Evolutionary conservation across 2,888 invertebrate species (phyloP).

Genomic region (Coenonympha arcania): DNA sequence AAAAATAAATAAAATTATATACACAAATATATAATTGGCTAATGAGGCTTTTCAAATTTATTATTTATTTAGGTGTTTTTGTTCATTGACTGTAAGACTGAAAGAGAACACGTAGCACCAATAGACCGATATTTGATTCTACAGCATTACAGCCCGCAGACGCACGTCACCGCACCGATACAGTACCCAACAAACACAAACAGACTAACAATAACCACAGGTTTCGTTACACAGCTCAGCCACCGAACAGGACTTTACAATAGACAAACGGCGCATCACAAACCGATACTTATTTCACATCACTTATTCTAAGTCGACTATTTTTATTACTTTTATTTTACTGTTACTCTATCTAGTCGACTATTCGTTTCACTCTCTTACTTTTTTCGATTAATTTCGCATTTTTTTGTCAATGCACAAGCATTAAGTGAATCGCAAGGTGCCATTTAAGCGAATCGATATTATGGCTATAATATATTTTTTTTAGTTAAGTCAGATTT

Average conservation of each 20-base stretch:
- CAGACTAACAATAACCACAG: slow-evolving; percentile 17
- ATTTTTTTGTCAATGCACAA: slow-evolving; percentile 37
- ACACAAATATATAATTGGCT: slow-evolving; percentile 69
- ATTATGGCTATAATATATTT: slow-evolving; percentile 60
- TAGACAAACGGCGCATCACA: slow-evolving; percentile 30
- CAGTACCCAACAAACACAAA: slow-evolving; percentile 2
- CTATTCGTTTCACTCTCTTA: slow-evolving; percentile 24
- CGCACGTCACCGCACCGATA: slow-evolving; percentile 41
- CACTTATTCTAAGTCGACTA: slow-evolving; percentile 31
- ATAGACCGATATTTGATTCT: slow-evolving; percentile 35
- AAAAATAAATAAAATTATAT: slow-evolving; percentile 58
- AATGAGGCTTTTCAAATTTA: slow-evolving; percentile 69
- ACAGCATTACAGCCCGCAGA: slow-evolving; percentile 53
- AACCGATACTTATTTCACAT: slow-evolving; percentile 27
- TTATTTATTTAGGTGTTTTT: slow-evolving; percentile 60
- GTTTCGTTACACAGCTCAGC: slow-evolving; percentile 31
- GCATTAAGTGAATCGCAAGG: slow-evolving; percentile 64
- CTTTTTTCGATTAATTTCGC: slow-evolving; percentile 29
- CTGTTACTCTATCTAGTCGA: slow-evolving; percentile 36
- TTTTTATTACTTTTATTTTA: slow-evolving; percentile 29
- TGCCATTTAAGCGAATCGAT: slow-evolving; percentile 59
- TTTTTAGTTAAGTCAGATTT: slow-evolving; percentile 55
- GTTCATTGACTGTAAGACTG: slow-evolving; percentile 64
- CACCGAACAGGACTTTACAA: slow-evolving; percentile 31
- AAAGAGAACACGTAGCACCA: slow-evolving; percentile 61